Conservation (phyloP, 2,797 vertebrate genomes). For the Pelodytes ibericus region DNA sequence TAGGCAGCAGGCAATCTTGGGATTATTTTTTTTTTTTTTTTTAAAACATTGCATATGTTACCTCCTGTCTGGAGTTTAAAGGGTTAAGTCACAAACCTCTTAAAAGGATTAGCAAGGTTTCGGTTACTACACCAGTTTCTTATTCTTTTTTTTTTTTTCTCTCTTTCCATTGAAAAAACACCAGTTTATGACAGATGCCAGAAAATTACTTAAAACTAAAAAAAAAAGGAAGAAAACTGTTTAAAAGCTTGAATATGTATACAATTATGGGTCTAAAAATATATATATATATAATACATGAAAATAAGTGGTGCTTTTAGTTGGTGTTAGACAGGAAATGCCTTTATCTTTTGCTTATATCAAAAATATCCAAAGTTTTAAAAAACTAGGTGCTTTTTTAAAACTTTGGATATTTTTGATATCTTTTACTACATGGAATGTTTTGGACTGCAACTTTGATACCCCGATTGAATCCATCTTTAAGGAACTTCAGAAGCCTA, state of each 20-base stretch:
- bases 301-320: not conserved
- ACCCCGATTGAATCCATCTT: no score
- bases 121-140: not conserved
- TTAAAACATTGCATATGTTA: not conserved
- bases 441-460: no score
- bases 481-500: no score
- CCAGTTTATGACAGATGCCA: conserved; percentile 6
- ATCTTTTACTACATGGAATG: no score
- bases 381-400: no score
- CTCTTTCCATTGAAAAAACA: conserved; percentile 1
- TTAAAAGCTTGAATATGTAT: conserved; percentile 6
- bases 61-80: not conserved
- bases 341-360: not conserved
- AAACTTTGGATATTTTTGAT: no score
- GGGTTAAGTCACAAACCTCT: conserved; percentile 18
- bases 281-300: not conserved
- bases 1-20: not conserved
- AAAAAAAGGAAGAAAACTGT: not conserved
- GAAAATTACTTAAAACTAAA: not conserved
- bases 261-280: not conserved
- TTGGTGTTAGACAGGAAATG: not conserved
- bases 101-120: conserved; percentile 28
- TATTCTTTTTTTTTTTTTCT: not conserved
- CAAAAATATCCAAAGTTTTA: no score
- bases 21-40: no score